Evolutionary conservation across 1,140 invertebrate genomes (phyloP).

Genomic region (Drosophila pallidifrons): DNA sequence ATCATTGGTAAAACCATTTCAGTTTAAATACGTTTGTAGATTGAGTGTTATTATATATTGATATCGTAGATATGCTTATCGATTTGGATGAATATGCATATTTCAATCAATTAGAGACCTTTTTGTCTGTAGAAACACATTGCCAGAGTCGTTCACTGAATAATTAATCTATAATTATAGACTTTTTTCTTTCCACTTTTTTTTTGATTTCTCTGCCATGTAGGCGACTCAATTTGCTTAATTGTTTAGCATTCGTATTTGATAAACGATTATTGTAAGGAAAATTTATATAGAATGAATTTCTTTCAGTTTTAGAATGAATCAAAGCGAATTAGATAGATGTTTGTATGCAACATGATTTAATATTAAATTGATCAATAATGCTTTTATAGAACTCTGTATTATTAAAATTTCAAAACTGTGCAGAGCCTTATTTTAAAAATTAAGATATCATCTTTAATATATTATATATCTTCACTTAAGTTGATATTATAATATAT

Average conservation of each 20-base stretch:
- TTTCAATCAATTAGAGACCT: neutral
- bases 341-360: too few species aligned
- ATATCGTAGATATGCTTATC: neutral
- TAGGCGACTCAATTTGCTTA: neutral
- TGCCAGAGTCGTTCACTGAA: slow-evolving; percentile 3
- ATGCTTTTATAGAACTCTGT: too few species aligned
- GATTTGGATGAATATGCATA: neutral
- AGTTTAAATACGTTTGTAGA: neutral
- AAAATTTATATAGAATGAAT: neutral
- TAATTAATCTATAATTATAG: slow-evolving; percentile 11
- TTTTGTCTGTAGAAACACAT: neutral
- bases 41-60: neutral
- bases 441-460: too few species aligned
- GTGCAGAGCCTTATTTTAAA: too few species aligned
- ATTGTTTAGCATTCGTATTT: neutral
- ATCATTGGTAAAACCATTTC: neutral
- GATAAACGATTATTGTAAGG: neutral
- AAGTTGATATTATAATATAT: too few species aligned
- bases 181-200: neutral
- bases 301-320: neutral
- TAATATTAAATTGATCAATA: too few species aligned
- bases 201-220: neutral
- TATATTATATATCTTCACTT: too few species aligned
- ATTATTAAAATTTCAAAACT: too few species aligned
- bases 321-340: too few species aligned